These are phyloP conservation scores for Himantopus leucocephalus DNA, from an alignment of 2,113 vertebrate genomes.

Conservation along the genomic window DNA sequence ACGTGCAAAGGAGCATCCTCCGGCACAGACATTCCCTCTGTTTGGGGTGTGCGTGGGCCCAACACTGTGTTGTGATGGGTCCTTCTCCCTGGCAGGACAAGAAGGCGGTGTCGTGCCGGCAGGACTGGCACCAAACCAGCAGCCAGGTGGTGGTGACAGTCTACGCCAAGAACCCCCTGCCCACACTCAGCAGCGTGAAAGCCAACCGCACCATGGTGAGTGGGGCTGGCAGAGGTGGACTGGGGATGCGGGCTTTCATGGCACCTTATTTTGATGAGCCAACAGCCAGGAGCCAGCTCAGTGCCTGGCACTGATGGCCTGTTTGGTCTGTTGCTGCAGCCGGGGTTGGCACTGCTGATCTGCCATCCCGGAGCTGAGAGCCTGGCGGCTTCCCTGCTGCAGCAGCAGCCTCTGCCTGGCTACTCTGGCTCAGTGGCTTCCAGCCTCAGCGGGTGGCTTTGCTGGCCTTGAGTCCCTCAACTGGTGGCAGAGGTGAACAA, in stretches of 20 bases:
- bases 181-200: constrained; percentile 79
- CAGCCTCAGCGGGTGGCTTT: neutral
- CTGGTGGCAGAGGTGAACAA: neutral
- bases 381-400: accelerated
- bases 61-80: accelerated
- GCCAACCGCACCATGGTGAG: constrained; percentile 88
- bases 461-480: neutral
- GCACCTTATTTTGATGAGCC: too few species aligned
- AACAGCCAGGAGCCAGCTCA: neutral
- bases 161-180: constrained; percentile 87
- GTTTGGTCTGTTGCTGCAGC: neutral
- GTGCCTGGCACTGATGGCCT: neutral
- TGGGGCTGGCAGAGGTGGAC: neutral
- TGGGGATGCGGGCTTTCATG: accelerated
- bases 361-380: accelerated
- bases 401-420: neutral
- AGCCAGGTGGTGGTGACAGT: constrained; percentile 85
- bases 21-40: neutral
- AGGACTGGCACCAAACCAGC: constrained; percentile 95
- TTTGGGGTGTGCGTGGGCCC: neutral
- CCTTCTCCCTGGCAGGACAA: constrained; percentile 74
- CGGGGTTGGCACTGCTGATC: neutral
- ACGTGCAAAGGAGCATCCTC: neutral
- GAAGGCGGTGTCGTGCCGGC: constrained; percentile 85
- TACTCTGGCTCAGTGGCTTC: neutral